A percentile compares a stretch with the other conserved stretches of the same genome.
Evolutionary conservation across 1,140 invertebrate genomes (phyloP).

Genomic region (Drosophila nigromelanica): DNA sequence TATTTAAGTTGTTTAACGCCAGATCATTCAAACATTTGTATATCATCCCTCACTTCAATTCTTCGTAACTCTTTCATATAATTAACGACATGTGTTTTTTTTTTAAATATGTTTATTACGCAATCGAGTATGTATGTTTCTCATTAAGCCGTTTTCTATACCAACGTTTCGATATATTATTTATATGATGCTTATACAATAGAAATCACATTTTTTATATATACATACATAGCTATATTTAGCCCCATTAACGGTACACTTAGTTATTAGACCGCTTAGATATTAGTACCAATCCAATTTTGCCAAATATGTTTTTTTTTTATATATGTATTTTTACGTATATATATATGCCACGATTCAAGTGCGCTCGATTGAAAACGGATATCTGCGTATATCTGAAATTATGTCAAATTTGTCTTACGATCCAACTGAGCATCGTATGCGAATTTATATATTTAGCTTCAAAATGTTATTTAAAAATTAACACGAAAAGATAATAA

Average conservation of each 20-base stretch:
- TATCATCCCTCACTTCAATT: slow-evolving; percentile 40
- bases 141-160: slow-evolving; percentile 9
- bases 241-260: slow-evolving; percentile 27
- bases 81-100: slow-evolving; percentile 46
- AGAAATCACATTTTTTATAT: slow-evolving; percentile 10
- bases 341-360: slow-evolving; percentile 10
- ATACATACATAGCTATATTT: slow-evolving; percentile 22
- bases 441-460: slow-evolving; percentile 59
- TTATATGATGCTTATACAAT: slow-evolving; percentile 14
- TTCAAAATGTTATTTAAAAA: slow-evolving; percentile 61
- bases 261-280: slow-evolving; percentile 53
- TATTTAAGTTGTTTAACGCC: slow-evolving; percentile 58
- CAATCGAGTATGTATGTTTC: slow-evolving; percentile 22
- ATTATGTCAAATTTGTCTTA: slow-evolving; percentile 11
- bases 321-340: slow-evolving; percentile 8
- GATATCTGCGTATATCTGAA: slow-evolving; percentile 17
- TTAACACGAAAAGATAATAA: slow-evolving; percentile 57
- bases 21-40: slow-evolving; percentile 48
- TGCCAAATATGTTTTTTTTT: slow-evolving; percentile 75
- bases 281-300: slow-evolving; percentile 68
- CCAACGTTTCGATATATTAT: neutral
- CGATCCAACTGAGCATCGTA: slow-evolving; percentile 27
- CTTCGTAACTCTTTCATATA: slow-evolving; percentile 3
- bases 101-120: slow-evolving; percentile 53
- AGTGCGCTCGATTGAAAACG: slow-evolving; percentile 7